Evolutionary conservation across 2,888 invertebrate genomes (phyloP), one percentile per base, ranked within the genome.

Genomic region (Drosophila birchii): DNA sequence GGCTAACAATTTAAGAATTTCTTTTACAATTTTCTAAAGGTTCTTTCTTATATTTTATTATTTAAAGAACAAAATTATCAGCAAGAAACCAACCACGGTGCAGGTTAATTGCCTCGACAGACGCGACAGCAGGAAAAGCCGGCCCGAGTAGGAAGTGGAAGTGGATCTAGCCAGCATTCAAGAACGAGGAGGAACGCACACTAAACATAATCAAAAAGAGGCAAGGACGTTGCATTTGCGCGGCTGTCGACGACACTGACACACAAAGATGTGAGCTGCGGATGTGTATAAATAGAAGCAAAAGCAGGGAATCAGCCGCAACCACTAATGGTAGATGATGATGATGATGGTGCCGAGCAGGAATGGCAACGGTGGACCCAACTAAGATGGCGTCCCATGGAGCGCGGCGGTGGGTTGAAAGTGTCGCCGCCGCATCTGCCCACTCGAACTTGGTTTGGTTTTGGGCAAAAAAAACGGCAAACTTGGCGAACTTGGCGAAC

Each of bases 321-420:
- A 41, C 32, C 18, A 63, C 57, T 59, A 44, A 51, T 47, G 55
- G 14, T 6, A 20, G 34, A 51, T 9, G 51, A 51, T 34, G 34
- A 5, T 34, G 32, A 34, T 34, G 34, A 34, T 34, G 34, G 12
- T 18, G 34, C 18, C 9, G 23, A 38, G 36, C 34, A 43, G 34
- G 51, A 53, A 36, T 29, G 47, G 58, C 16, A 39, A 18, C 16
- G 58, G 38, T 41, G 38, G 41, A 39, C 29, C 32, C 57, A 45
- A 68, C 73, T 76, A 86, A 84, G 79, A 83, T 87, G 83, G 83
- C 87, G 81, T 81, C 78, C 83, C 58, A 34, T 64, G 60, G 49
- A 58, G 41, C 39, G 57, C 29, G 59, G 58, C 34, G 59, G 58
- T 76, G 74, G 62, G 61, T 49, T 53, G 49, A 34, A 43, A 54